A percentile compares a stretch with the other conserved stretches of the same genome.
Evolutionary conservation across 2,888 invertebrate species (phyloP).

Genomic region (Platerodrilus igneus): DNA sequence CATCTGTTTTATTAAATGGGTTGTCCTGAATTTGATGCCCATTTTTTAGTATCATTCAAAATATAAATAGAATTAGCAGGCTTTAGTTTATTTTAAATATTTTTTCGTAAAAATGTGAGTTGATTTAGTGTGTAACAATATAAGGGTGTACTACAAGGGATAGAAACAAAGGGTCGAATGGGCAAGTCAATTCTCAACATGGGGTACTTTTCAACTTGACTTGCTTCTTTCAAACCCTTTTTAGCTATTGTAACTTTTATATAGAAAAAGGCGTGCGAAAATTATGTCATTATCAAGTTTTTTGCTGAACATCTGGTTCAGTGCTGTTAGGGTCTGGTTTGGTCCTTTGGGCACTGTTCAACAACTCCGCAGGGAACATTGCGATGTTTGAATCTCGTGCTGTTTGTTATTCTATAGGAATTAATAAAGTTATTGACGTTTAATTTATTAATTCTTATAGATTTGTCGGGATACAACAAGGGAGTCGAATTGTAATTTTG

Average conservation of each 20-base stretch:
- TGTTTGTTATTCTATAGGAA: constrained; percentile 21
- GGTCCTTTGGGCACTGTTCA: constrained; percentile 17
- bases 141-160: constrained; percentile 10
- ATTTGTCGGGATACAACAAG: no score
- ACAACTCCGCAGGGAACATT: constrained; percentile 32
- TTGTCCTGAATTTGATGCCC: neutral
- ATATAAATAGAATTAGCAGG: constrained; percentile 1
- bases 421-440: constrained; percentile 23
- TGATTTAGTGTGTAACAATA: no score
- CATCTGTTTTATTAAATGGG: constrained; percentile 13
- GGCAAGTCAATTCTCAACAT: constrained; percentile 30
- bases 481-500: no score
- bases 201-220: constrained; percentile 36
- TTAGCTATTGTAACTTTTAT: constrained; percentile 36
- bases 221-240: constrained; percentile 33
- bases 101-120: no score
- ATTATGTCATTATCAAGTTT: constrained; percentile 40
- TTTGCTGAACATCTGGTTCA: constrained; percentile 34
- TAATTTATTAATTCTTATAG: constrained; percentile 15
- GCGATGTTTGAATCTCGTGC: constrained; percentile 24
- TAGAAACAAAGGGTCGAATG: constrained; percentile 25
- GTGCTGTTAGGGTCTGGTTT: constrained; percentile 19
- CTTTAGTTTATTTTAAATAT: constrained; percentile 5
- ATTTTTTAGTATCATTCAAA: constrained; percentile 2
- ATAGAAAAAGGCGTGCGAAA: constrained; percentile 42